Evolutionary conservation across 2,797 vertebrate species (phyloP), one percentile per base, ranked within the genome.

Genomic region (Lacerta agilis): DNA sequence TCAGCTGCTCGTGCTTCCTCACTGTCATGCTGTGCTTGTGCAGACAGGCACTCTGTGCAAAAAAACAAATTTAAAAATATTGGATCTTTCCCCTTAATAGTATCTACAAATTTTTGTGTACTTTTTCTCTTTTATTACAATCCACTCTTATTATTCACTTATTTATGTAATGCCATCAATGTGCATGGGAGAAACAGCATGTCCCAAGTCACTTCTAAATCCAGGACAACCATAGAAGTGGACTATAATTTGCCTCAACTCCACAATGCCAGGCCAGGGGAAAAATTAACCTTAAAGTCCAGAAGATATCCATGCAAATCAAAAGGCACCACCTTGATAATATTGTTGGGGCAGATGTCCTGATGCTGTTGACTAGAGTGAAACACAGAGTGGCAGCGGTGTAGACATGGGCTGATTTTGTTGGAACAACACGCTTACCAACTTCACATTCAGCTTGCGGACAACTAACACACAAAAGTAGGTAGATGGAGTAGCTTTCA

Each of bases 1-100:
- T 96, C 92, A 1, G 97, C 97, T 83, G 95, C 94, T 11, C 0
- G 93, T 66, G 97, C 95, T 89, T 97, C 97, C 91, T 97, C 97
- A 80, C 95, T 95, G 78, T 92, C 94, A 82, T 96, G 95, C 89
- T 92, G 90, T 36, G 90, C 90, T 20, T 29, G 91, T 92, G 84
- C 85, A 90, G 92, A 69, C 17, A 94, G 86, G 36, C 87, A 90
- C 61, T 94, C 97, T 97, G 94, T 36, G 81, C 8, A 91, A 91
- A 86, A 94, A 72, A 90, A 89, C 18, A 1, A 93, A 61, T 2
- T 86, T 86, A 58, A 79, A 94, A 90, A 94, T 8, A 82, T 1
- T 1, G 4, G 79, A 0, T 33, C 25, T 83, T 49, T 36, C 3
- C 2, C 43, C 13, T 15, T 13, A 82, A 64, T n/a, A 82, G 15